A percentile compares a stretch with the other conserved stretches of the same genome.
Evolutionary conservation across 2,113 vertebrate species (phyloP).

Genomic region (Desmodus rotundus): DNA sequence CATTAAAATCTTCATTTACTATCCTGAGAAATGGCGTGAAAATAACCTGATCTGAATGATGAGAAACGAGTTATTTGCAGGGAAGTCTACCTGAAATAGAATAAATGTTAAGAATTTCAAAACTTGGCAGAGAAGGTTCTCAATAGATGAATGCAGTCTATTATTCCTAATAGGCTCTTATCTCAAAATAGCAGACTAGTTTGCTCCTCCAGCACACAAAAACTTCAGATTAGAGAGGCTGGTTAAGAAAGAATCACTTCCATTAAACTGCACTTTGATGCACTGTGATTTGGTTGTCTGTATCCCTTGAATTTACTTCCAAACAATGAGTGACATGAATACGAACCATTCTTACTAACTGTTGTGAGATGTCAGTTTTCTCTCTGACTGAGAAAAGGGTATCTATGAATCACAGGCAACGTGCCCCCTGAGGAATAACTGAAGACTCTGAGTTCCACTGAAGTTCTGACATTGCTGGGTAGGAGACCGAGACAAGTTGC

Average conservation of each 20-base stretch:
- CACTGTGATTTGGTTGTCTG: not conserved
- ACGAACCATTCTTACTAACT: not conserved
- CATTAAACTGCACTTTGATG: not conserved
- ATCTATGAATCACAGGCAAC: not conserved
- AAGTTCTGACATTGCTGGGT: not conserved
- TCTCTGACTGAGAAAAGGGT: not conserved
- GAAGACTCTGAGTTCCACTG: not conserved
- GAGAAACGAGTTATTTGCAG: not conserved
- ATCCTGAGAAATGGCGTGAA: not conserved
- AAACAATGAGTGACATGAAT: not conserved
- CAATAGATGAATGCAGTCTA: not conserved
- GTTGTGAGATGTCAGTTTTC: not conserved
- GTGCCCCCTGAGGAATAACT: not conserved
- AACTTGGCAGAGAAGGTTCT: not conserved
- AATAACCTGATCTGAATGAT: not conserved
- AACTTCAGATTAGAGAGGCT: not conserved
- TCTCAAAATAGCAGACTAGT: not conserved
- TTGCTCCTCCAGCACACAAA: not conserved
- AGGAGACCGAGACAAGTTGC: not conserved
- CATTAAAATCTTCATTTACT: not conserved
- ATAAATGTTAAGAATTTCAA: not conserved
- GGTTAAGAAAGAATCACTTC: not conserved
- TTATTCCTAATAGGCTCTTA: not conserved
- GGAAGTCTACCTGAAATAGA: slow-evolving; percentile 1
- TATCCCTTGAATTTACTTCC: not conserved